Evolutionary conservation across 2,888 invertebrate genomes (phyloP).

Genomic region (Pterostichus madidus): DNA sequence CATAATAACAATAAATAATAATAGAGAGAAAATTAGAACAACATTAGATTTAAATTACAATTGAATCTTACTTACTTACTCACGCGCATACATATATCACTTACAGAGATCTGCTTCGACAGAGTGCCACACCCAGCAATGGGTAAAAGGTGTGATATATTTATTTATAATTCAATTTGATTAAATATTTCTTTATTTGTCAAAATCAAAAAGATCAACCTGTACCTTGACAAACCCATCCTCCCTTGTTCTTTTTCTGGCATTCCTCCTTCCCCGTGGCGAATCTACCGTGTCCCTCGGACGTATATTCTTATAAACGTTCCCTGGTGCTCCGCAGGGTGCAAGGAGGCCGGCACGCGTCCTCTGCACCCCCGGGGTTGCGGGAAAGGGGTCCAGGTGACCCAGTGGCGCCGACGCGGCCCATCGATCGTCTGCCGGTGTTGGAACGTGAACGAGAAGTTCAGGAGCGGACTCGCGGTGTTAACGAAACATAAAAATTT

Average conservation of each 20-base stretch:
- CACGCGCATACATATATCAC: too few relatives aligned
- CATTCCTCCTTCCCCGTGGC: neutral
- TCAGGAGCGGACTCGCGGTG: neutral
- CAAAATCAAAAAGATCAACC: too few relatives aligned
- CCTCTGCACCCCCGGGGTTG: neutral
- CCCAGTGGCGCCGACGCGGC: conserved; percentile 67
- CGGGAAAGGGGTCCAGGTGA: conserved; percentile 52
- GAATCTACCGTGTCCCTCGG: neutral
- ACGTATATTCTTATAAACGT: conserved; percentile 57
- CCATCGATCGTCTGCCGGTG: conserved; percentile 58
- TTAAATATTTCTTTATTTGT: too few relatives aligned
- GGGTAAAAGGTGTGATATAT: too few relatives aligned
- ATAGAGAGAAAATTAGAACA: too few relatives aligned
- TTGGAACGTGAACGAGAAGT: neutral
- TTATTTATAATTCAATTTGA: too few relatives aligned
- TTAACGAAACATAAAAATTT: conserved; percentile 30
- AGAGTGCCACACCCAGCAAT: too few relatives aligned
- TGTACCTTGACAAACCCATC: too few relatives aligned
- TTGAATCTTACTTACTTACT: too few relatives aligned
- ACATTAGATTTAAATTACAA: too few relatives aligned
- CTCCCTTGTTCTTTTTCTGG: neutral
- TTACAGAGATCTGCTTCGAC: too few relatives aligned
- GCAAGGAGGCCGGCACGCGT: neutral
- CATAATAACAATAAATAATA: too few relatives aligned
- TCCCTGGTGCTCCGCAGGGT: neutral